Percentiles rank a stretch among this genome's conserved stretches.
These are phyloP conservation scores for Myotis daubentonii DNA, from an alignment of 2,797 vertebrate genomes.

Conservation along the genomic window DNA sequence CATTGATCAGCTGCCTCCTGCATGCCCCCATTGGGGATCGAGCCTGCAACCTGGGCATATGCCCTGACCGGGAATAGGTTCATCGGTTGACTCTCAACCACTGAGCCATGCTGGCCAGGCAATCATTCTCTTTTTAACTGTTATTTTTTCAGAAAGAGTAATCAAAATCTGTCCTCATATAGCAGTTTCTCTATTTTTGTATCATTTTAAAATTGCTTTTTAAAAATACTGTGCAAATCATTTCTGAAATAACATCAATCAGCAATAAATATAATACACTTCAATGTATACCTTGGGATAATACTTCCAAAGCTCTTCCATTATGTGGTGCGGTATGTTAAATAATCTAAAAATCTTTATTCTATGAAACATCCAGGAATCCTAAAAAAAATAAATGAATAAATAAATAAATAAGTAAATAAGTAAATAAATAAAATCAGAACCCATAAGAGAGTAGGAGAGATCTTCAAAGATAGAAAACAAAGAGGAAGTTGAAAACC, in stretches of 20 bases:
- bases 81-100: too few relatives aligned
- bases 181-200: neutral
- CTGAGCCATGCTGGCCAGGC: too few relatives aligned
- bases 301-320: neutral
- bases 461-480: neutral
- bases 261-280: neutral
- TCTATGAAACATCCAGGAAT: neutral
- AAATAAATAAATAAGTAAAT: too few relatives aligned
- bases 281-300: neutral
- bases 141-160: neutral
- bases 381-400: neutral
- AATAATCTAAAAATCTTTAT: neutral
- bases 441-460: neutral
- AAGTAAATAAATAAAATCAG: neutral
- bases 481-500: neutral
- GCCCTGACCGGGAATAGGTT: too few relatives aligned
- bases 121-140: neutral
- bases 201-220: neutral
- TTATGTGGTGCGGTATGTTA: neutral
- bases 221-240: neutral
- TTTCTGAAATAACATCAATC: neutral
- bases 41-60: too few relatives aligned
- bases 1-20: too few relatives aligned
- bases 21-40: too few relatives aligned
- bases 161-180: neutral